Conservation (phyloP, 2,888 invertebrate genomes). For the Kryphioiulus occultus region DNA sequence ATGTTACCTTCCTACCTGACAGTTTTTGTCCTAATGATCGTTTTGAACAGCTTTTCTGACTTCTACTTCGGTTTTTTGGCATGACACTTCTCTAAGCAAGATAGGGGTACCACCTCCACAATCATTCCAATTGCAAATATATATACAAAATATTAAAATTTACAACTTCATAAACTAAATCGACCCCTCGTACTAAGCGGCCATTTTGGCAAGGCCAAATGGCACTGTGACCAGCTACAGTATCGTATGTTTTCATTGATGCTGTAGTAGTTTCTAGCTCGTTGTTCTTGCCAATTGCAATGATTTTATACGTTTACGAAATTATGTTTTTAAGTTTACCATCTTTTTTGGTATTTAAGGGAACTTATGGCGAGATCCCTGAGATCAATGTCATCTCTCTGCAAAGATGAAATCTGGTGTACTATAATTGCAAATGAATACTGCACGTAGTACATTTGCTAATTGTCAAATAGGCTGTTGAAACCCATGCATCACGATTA, state of each 20-base stretch:
- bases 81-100: background rate
- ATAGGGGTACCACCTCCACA: background rate
- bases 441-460: no score
- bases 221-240: background rate
- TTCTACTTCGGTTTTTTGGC: slow-evolving; percentile 24
- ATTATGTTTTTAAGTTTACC: background rate
- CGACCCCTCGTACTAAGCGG: background rate
- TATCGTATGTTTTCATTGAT: no score
- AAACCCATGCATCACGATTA: no score
- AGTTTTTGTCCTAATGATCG: slow-evolving; percentile 33
- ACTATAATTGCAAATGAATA: no score
- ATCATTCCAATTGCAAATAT: background rate
- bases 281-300: no score
- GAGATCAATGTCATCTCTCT: no score
- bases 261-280: no score
- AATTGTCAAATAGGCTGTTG: no score
- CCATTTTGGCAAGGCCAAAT: background rate
- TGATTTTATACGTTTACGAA: background rate
- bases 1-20: background rate
- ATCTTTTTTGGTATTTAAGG: no score
- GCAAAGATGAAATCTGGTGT: no score
- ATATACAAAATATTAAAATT: slow-evolving; percentile 1
- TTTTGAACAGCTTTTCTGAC: background rate
- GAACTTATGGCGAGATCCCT: no score
- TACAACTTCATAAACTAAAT: background rate